Base-by-base conservation (phyloP, 2,888 invertebrate species). In the Hybos culiciformis region DNA sequence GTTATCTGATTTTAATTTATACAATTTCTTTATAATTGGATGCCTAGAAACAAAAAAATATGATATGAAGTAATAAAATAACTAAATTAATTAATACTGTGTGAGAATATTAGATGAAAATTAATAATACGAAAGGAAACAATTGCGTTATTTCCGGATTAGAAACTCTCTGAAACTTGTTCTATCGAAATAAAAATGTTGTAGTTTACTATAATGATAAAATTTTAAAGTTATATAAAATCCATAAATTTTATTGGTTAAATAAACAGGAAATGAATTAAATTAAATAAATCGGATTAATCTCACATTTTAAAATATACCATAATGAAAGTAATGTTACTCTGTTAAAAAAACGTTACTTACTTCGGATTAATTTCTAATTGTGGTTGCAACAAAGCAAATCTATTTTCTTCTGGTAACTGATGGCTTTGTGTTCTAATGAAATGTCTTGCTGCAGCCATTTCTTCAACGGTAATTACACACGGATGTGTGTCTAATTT, bases 361-460 rank as follows among this genome's bases (percentile, higher is more conserved):
- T 67, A 87, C 86, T 81, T 86, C 4, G 92, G 83, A 69, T 97
- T 97, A 41, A 97, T 80, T 69, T 97, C 96, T 37, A 97, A 70
- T 48, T 88, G 85, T 0, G 96, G 94, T 57, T 92, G 86, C 42
- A 96, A 68, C 45, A 94, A 65, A 1, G 84, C 82, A 58, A 80
- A 90, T 56, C 88, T 75, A 59, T 83, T 82, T 55, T 91, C 90
- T 54, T 93, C 90, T 0, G 80, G 77, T 43, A 88, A 63, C 54
- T 76, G 77, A 52, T 81, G 80, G 41, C 90, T 81, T 56, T 92
- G 88, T 0, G 92, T 91, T 42, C 87, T 76, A 42, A 96, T 79
- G 58, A 96, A 94, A 66, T 96, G 94, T 37, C 97, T 72, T 0
- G 96, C 94, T 2, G 92, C 86, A 1, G 90, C 94, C 92, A 96